Conservation (phyloP, 2,113 vertebrate species). For the Telmatochromis brachygnathus region DNA sequence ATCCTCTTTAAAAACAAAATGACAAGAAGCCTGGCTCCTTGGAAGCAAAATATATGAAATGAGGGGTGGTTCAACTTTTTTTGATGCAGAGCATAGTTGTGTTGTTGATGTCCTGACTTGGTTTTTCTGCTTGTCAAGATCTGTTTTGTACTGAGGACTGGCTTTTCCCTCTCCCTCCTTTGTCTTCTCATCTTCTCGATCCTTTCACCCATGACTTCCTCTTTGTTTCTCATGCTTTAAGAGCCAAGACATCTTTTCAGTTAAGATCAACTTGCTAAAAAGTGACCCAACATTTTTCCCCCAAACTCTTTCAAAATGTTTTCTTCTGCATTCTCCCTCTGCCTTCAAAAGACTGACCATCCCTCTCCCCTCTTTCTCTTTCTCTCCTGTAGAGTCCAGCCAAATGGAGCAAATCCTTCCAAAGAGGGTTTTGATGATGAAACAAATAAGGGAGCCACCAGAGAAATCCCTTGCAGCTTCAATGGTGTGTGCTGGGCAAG, state of each 20-base stretch:
- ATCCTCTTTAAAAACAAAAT: background rate
- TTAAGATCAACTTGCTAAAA: background rate
- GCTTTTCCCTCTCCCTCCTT: background rate
- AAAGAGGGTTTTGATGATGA: conserved; percentile 25
- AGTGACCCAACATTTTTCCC: background rate
- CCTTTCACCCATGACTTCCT: background rate
- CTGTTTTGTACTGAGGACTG: background rate
- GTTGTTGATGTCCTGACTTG: background rate
- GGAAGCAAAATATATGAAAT: background rate
- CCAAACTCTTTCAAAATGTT: background rate
- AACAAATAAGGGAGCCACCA: conserved; percentile 12
- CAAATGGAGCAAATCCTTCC: background rate
- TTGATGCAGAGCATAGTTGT: background rate
- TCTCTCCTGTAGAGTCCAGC: background rate
- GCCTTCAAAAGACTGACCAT: background rate
- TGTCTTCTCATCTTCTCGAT: background rate
- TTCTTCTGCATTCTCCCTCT: background rate
- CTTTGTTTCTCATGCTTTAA: background rate
- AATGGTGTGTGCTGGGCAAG: background rate
- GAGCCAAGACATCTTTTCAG: background rate
- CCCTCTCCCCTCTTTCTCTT: background rate
- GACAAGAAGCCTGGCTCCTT: background rate
- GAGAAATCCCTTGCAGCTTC: background rate
- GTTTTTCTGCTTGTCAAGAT: background rate
- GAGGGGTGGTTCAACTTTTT: background rate